phyloP scores from a whole-genome alignment of 1,140 invertebrate genomes.

The Adelges cooleyi region DNA sequence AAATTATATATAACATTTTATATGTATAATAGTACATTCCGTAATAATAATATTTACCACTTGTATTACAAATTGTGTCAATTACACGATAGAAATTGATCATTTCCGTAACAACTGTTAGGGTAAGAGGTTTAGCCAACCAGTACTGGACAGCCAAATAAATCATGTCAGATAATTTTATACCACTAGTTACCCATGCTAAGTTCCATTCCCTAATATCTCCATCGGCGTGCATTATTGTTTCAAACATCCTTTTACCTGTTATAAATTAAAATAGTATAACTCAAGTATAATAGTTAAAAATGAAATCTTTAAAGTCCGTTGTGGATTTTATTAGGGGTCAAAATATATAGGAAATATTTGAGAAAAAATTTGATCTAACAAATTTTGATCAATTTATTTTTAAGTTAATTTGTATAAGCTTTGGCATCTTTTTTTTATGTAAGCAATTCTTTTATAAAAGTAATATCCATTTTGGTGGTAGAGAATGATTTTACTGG shows the following conservation, averaged over 20 bases:
- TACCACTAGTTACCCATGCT: constrained; percentile 43
- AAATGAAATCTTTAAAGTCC: too few species aligned
- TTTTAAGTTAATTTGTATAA: too few species aligned
- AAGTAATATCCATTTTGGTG: too few species aligned
- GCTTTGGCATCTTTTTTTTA: too few species aligned
- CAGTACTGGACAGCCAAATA: constrained; percentile 54
- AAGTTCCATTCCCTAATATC: constrained; percentile 41
- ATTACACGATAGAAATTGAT: constrained; percentile 37
- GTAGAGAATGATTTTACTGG: too few species aligned
- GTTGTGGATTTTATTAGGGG: too few species aligned
- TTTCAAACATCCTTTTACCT: constrained; percentile 50
- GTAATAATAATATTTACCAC: constrained; percentile 28
- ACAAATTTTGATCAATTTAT: too few species aligned
- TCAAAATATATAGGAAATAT: too few species aligned
- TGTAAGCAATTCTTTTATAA: too few species aligned
- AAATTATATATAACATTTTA: background rate
- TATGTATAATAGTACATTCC: background rate
- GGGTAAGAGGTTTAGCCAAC: constrained; percentile 43
- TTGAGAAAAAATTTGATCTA: too few species aligned
- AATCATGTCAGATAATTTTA: constrained; percentile 48
- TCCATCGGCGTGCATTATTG: constrained; percentile 45
- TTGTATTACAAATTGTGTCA: constrained; percentile 30
- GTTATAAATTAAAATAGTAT: constrained; percentile 38
- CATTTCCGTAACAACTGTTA: constrained; percentile 39
- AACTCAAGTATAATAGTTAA: too few species aligned